These are phyloP conservation scores for Ardeotis arabs DNA, from an alignment of 2,113 vertebrate genomes.

Conservation along the genomic window DNA sequence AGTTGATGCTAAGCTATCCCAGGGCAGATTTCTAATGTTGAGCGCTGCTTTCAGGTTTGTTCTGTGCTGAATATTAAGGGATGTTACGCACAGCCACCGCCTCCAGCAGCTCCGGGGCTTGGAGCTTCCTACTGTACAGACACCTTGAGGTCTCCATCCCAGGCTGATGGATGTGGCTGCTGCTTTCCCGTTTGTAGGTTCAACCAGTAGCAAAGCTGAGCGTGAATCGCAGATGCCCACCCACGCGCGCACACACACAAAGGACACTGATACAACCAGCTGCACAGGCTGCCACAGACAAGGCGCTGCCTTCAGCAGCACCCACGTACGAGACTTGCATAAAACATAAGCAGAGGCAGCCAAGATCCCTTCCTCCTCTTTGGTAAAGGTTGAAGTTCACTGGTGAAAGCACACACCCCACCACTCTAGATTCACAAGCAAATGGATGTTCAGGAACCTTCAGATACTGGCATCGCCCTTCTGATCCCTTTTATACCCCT, in stretches of 20 bases:
- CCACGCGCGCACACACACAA: rapidly evolving
- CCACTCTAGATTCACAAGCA: neutral
- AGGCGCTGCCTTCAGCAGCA: neutral
- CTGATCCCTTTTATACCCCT: neutral
- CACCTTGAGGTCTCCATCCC: neutral
- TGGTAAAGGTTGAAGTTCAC: neutral
- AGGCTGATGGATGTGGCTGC: rapidly evolving
- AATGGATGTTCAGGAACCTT: rapidly evolving
- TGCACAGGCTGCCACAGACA: neutral
- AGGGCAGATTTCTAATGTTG: neutral
- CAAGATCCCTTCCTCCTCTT: neutral
- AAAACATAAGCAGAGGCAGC: neutral
- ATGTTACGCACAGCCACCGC: neutral
- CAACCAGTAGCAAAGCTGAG: neutral
- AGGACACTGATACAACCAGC: neutral
- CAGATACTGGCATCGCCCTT: neutral
- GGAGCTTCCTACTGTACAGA: neutral
- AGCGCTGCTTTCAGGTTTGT: neutral
- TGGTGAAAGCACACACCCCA: neutral
- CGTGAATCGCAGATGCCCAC: neutral
- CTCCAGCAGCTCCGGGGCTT: neutral
- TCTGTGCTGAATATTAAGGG: neutral
- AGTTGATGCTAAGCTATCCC: conserved; percentile 34
- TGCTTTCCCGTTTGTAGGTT: neutral
- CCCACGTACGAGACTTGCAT: neutral